Base-by-base conservation (phyloP, 2,113 vertebrate species). In the Capreolus pygargus region DNA sequence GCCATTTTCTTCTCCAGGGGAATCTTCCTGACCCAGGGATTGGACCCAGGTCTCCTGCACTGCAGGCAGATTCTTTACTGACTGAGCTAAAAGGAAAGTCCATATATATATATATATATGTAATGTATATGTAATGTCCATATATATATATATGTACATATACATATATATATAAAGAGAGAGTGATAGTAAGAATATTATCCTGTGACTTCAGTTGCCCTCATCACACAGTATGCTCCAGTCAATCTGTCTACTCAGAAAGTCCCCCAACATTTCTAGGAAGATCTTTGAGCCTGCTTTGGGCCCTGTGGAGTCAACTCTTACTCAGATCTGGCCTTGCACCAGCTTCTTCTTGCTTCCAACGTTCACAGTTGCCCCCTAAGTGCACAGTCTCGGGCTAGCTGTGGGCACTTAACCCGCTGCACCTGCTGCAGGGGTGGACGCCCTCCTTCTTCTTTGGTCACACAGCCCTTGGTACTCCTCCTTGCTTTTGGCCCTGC, bases 21-120 rank as follows among this genome's bases (percentile, higher is more conserved):
- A n/a, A n/a, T n/a, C 16, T 67, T 67, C 61, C 61, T 1, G 4
- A n/a, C 15, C 33, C 61, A n/a, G 61, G 3, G 61, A 64, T 64
- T 0, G 1, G n/a, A 64, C 33, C 30, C 7, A 0, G 1, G 16
- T 64, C 16, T 64, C 16, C 33, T n/a, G 7, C 61, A 64, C 15
- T 64, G 61, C 15, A 64, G 16, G 33, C 33, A 64, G 15, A 64
- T 19, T 64, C 33, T 64, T n/a, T 64, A 64, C 33, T n/a, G 30
- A 64, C 61, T 64, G 33, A 64, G 33, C 61, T 64, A n/a, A 17
- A 64, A 64, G 61, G 61, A 64, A 64, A 55, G 1, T 7, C 54
- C 2, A 54, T 19, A 54, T 55, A 55, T 55, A 55, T 21, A 54
- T 57, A 1, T 57, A 57, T 23, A 8, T 55, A 7, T 55, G 3